Conservation (phyloP, 2,797 vertebrate genomes). For the Astyanax mexicanus region DNA sequence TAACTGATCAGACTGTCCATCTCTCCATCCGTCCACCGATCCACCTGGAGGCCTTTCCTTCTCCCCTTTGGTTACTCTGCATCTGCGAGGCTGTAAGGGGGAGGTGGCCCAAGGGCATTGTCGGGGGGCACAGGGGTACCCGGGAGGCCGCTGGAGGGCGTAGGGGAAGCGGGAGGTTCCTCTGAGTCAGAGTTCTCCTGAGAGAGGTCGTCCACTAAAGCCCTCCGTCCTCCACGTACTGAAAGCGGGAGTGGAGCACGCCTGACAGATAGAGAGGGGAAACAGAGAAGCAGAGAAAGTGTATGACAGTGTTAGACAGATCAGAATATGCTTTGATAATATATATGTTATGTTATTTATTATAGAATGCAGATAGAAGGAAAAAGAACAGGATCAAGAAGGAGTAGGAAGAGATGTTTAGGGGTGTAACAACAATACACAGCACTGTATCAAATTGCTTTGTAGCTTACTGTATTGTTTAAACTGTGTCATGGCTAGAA, state of each 20-base stretch:
- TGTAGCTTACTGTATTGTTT: no score
- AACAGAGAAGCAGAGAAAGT: background rate
- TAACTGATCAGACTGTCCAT: conserved; percentile 11
- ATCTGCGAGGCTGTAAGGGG: conserved; percentile 78
- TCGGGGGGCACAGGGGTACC: conserved; percentile 74
- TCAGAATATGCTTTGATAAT: background rate
- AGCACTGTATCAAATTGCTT: no score
- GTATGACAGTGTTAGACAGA: background rate
- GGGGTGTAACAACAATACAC: no score
- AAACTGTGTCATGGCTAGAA: no score
- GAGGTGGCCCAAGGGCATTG: conserved; percentile 70
- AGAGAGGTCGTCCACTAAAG: conserved; percentile 88
- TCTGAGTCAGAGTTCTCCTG: conserved; percentile 89
- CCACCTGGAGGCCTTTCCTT: conserved; percentile 21
- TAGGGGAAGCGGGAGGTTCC: conserved; percentile 79
- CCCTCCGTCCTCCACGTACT: conserved; percentile 81
- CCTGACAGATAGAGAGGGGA: conserved; percentile 64
- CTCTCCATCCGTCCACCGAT: conserved; percentile 39
- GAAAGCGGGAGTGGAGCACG: conserved; percentile 78
- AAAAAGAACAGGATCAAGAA: background rate
- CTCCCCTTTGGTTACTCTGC: conserved; percentile 69
- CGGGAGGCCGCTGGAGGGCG: conserved; percentile 76
- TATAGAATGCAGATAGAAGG: background rate
- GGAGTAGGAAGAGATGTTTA: no score
- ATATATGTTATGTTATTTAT: background rate